Conservation (phyloP, 2,797 vertebrate species). For the Sebastes cheni region DNA sequence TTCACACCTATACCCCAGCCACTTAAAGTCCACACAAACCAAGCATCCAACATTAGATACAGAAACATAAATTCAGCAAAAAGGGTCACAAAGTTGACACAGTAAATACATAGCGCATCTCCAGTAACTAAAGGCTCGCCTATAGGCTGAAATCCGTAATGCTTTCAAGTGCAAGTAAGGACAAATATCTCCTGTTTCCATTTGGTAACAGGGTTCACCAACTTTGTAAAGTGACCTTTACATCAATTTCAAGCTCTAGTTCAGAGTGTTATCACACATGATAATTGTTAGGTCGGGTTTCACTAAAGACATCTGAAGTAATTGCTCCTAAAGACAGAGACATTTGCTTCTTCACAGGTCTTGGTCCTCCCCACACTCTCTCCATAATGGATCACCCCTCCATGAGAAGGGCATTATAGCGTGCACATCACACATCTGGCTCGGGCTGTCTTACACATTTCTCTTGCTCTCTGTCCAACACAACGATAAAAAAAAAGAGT, state of each 20-base stretch:
- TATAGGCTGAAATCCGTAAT: slow-evolving; percentile 20
- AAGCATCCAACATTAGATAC: slow-evolving; percentile 5
- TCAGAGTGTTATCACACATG: slow-evolving; percentile 66
- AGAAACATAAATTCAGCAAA: slow-evolving; percentile 29
- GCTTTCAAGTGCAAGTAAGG: slow-evolving; percentile 19
- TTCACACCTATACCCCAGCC: slow-evolving; percentile 26
- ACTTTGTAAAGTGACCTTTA: slow-evolving; percentile 72
- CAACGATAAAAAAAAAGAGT: background rate
- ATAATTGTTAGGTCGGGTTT: slow-evolving; percentile 73
- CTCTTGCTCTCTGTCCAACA: slow-evolving; percentile 16
- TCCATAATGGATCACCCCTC: slow-evolving; percentile 35
- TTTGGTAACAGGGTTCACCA: slow-evolving; percentile 22
- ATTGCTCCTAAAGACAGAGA: slow-evolving; percentile 56
- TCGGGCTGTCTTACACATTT: slow-evolving; percentile 8
- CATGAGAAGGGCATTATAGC: background rate
- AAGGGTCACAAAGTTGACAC: slow-evolving; percentile 26
- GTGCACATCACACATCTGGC: slow-evolving; percentile 7
- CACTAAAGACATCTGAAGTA: slow-evolving; percentile 70
- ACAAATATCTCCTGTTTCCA: slow-evolving; percentile 7
- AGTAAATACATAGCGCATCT: background rate
- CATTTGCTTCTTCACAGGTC: slow-evolving; percentile 39
- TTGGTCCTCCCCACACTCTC: background rate
- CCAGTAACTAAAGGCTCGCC: slow-evolving; percentile 13
- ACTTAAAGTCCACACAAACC: slow-evolving; percentile 25
- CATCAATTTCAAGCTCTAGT: slow-evolving; percentile 75